These are phyloP conservation scores for Hydroisotoma schaefferi DNA, from an alignment of 2,888 invertebrate genomes.

Conservation along the genomic window DNA sequence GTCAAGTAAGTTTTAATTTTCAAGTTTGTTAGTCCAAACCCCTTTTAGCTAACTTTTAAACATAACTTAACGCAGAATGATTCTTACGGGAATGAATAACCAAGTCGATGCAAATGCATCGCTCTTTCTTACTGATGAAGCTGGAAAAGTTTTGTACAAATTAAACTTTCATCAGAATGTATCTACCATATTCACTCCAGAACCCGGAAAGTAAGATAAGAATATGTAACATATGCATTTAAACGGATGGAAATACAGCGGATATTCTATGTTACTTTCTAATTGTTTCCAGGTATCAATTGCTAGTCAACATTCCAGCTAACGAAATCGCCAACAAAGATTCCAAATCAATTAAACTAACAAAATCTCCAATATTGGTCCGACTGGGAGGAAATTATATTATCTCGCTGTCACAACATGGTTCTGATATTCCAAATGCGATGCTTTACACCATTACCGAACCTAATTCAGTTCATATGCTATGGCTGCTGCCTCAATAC, in stretches of 20 bases:
- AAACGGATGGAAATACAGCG: not conserved
- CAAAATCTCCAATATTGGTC: slow-evolving; percentile 50
- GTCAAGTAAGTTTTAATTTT: slow-evolving; percentile 60
- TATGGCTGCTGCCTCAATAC: slow-evolving; percentile 87
- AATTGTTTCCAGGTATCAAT: slow-evolving; percentile 1
- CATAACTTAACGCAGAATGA: slow-evolving; percentile 1
- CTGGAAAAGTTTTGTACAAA: not conserved
- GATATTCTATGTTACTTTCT: not conserved
- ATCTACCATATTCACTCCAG: not conserved
- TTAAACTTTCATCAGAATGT: not conserved
- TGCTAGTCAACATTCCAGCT: not conserved
- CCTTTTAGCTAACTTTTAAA: not conserved
- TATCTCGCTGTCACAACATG: slow-evolving; percentile 53
- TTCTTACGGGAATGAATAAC: slow-evolving; percentile 3
- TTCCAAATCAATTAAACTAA: not conserved
- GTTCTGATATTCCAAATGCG: slow-evolving; percentile 53
- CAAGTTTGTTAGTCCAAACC: not conserved
- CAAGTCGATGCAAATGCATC: not conserved
- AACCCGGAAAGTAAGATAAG: slow-evolving; percentile 4
- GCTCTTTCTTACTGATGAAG: not conserved
- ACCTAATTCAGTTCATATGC: slow-evolving; percentile 65
- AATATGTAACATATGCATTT: too few relatives aligned
- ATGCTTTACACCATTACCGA: slow-evolving; percentile 62
- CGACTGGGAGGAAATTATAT: slow-evolving; percentile 60
- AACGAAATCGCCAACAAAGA: not conserved